Base-by-base conservation (phyloP, 2,113 vertebrate species). In the Gobiocypris rarus region DNA sequence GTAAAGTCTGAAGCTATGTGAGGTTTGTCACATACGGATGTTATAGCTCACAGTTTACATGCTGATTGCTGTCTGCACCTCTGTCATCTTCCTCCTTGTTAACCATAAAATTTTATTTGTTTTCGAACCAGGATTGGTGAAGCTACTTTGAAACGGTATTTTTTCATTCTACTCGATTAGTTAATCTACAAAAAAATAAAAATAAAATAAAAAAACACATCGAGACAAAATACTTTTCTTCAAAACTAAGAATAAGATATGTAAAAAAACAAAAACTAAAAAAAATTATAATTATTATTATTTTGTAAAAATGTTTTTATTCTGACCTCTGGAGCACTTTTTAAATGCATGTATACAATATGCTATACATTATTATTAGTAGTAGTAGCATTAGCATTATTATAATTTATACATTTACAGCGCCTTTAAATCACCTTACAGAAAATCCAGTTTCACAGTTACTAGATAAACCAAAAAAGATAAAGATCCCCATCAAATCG, bases 1-100 rank as follows among this genome's bases (percentile, higher is more conserved):
- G 59, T 48, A 58, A 59, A 70, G 58, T 79, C 43, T 73, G 26
- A 81, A 59, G 22, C 28, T 19, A 24, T 73, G 38, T 45, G 10
- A 56, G n/a, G 38, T 83, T 75, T 83, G 50, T 82, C 80, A 43
- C 22, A 61, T 41, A 70, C 4, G 17, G 61, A 71, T 41, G 50
- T 31, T 13, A 7, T 50, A 48, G 69, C 82, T 75, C 71, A 75
- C n/a, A 41, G 50, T 70, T 58, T 52, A 70, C 31, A 56, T 54
- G n/a, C 48, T 52, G 22, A 17, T 76, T 41, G 13, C 38, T 52
- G 45, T 13, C 28, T 48, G 69, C 24, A n/a, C 58, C 17, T 69
- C 61, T 45, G 45, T 50, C 28, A n/a, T 48, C 43, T 45, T 50
- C 45, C 45, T 52, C 22, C 17, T 13, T 50, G 7, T 15, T 75